These are phyloP conservation scores for Hyla sarda DNA, from an alignment of 2,113 vertebrate genomes.

Conservation along the genomic window DNA sequence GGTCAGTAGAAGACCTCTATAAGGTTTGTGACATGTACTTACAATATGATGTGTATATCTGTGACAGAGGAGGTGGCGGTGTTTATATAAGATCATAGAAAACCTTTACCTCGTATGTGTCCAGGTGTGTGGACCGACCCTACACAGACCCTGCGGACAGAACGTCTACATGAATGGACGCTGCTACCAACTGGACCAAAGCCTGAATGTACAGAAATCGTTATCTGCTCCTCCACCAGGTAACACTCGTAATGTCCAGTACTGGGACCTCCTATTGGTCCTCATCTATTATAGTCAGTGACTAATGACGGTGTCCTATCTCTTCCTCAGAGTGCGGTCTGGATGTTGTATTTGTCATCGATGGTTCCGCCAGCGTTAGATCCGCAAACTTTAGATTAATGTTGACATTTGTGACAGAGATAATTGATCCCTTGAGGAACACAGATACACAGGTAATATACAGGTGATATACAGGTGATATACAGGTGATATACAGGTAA, in stretches of 20 bases:
- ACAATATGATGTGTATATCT: too few relatives aligned
- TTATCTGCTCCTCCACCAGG: slow-evolving; percentile 46
- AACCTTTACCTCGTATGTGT: background rate
- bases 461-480: too few relatives aligned
- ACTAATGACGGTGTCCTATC: too few relatives aligned
- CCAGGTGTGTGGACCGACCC: slow-evolving; percentile 72
- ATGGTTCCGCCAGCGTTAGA: slow-evolving; percentile 65
- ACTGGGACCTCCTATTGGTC: background rate
- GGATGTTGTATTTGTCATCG: slow-evolving; percentile 68
- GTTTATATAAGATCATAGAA: too few relatives aligned
- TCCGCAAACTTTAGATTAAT: slow-evolving; percentile 59
- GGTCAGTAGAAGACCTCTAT: too few relatives aligned
- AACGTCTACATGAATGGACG: slow-evolving; percentile 64
- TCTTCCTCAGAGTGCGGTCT: slow-evolving; percentile 64
- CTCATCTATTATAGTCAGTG: too few relatives aligned
- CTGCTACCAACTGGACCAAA: slow-evolving; percentile 73
- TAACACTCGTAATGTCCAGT: background rate
- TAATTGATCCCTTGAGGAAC: slow-evolving; percentile 61
- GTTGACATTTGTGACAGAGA: slow-evolving; percentile 64
- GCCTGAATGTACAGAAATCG: slow-evolving; percentile 66
- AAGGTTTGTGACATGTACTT: too few relatives aligned
- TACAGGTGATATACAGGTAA: too few relatives aligned
- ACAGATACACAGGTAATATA: slow-evolving; percentile 62
- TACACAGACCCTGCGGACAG: slow-evolving; percentile 75
- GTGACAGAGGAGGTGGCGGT: too few relatives aligned